These are phyloP conservation scores for Salarias fasciatus DNA, from an alignment of 2,797 vertebrate species.

Conservation along the genomic window DNA sequence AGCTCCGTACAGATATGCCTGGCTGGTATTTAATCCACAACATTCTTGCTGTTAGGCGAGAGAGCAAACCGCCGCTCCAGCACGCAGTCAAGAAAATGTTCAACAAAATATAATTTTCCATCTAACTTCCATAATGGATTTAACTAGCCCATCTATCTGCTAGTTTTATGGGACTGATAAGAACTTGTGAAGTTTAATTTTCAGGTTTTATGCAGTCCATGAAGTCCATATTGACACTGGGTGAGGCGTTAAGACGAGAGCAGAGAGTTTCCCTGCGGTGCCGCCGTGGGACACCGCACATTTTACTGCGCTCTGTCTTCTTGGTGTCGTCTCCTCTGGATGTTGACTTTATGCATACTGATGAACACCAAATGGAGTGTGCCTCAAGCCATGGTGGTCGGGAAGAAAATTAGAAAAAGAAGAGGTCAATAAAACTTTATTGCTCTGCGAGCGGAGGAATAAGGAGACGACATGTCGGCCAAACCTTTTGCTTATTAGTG, in stretches of 20 bases:
- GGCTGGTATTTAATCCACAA: too few relatives aligned
- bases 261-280: constrained; percentile 9
- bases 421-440: constrained; percentile 42
- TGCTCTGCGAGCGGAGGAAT: constrained; percentile 7
- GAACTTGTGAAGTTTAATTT: too few relatives aligned
- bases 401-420: constrained; percentile 31
- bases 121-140: too few relatives aligned
- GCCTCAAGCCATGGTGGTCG: constrained; percentile 28
- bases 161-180: too few relatives aligned
- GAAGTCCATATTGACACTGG: too few relatives aligned
- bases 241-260: neutral
- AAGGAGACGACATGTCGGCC: constrained; percentile 1
- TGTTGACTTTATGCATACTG: constrained; percentile 52
- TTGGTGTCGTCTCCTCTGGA: constrained; percentile 32
- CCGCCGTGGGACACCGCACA: constrained; percentile 11
- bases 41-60: too few relatives aligned
- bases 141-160: too few relatives aligned
- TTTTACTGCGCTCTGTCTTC: constrained; percentile 33
- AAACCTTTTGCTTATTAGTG: constrained; percentile 24
- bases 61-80: too few relatives aligned
- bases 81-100: too few relatives aligned
- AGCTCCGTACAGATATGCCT: too few relatives aligned
- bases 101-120: too few relatives aligned
- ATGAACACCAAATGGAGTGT: constrained; percentile 41
- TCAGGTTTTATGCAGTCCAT: too few relatives aligned